Evolutionary conservation across 2,113 vertebrate species (phyloP).

Genomic region (Marcusenius ussheri): DNA sequence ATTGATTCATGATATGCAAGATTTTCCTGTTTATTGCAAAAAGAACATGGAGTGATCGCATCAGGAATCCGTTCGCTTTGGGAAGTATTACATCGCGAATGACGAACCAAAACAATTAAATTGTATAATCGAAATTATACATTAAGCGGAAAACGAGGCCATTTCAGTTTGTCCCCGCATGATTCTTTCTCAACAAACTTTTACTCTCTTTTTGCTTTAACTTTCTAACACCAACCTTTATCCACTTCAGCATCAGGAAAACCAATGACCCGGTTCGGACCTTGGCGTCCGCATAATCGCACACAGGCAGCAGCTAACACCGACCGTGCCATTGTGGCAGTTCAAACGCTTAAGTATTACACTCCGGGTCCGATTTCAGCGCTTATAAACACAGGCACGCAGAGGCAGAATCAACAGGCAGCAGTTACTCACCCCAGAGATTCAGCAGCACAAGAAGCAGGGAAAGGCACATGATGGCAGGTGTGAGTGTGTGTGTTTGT

Average conservation of each 20-base stretch:
- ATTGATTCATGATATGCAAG: background rate
- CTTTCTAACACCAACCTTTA: background rate
- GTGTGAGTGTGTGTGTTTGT: constrained; percentile 22
- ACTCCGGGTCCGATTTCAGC: background rate
- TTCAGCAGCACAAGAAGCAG: constrained; percentile 38
- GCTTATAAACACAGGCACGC: background rate
- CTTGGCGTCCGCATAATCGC: background rate
- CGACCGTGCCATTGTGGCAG: background rate
- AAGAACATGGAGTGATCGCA: background rate
- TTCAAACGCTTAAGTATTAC: background rate
- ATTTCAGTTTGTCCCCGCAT: background rate
- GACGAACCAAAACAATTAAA: background rate
- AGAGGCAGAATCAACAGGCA: background rate
- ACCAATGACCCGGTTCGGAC: background rate
- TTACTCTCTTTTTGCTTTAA: background rate
- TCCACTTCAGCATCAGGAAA: background rate
- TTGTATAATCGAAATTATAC: background rate
- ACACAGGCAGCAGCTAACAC: background rate
- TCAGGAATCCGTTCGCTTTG: background rate
- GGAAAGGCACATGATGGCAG: constrained; percentile 51
- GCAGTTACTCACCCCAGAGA: constrained; percentile 51
- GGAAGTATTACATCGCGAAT: background rate
- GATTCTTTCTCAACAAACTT: background rate
- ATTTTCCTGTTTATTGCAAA: background rate
- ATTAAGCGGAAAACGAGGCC: background rate